Evolutionary conservation across 2,113 vertebrate genomes (phyloP).

Genomic region (Brachypteracias leptosomus): DNA sequence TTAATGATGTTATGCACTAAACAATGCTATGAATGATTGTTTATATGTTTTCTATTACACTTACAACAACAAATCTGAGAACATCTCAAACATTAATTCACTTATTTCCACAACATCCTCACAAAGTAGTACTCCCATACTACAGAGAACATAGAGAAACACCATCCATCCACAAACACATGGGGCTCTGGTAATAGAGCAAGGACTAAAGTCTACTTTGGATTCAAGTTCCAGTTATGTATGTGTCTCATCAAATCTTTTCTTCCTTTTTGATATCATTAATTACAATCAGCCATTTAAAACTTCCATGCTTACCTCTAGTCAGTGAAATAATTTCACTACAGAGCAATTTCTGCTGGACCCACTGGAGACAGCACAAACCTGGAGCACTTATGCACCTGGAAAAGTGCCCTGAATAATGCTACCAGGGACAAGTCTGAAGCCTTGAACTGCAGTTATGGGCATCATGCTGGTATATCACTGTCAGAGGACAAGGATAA

Average conservation of each 20-base stretch:
- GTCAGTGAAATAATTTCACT: background rate
- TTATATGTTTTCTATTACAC: background rate
- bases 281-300: background rate
- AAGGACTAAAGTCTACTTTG: background rate
- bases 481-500: background rate
- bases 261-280: background rate
- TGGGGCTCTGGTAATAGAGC: accelerated
- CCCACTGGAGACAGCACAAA: background rate
- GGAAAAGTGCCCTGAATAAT: background rate
- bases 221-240: background rate
- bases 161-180: background rate
- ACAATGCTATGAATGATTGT: background rate
- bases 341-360: background rate
- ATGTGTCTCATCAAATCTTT: background rate
- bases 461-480: background rate
- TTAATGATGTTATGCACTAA: background rate
- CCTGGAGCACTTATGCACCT: background rate
- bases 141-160: background rate
- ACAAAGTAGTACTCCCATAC: background rate
- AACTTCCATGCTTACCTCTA: background rate
- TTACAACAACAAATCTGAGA: background rate
- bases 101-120: background rate
- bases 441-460: background rate
- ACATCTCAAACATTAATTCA: background rate
- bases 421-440: background rate